Evolutionary conservation across 2,113 vertebrate genomes (phyloP).

Genomic region (Ia io): DNA sequence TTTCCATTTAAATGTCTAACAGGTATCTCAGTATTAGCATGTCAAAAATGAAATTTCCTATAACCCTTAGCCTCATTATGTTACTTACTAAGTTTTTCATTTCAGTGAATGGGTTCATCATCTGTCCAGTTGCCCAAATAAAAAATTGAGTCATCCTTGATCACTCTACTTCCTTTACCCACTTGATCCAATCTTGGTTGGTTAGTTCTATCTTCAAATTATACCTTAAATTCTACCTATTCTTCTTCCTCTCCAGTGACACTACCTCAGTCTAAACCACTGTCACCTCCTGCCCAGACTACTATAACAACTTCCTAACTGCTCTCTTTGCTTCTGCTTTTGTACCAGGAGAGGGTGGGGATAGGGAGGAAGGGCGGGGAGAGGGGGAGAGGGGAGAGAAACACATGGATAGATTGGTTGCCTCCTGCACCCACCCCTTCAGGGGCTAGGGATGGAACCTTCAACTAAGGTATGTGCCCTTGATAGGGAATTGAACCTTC

Average conservation of each 20-base stretch:
- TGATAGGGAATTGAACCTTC: too few species aligned
- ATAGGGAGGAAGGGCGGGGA: too few species aligned
- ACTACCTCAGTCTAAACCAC: not conserved
- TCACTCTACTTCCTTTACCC: not conserved
- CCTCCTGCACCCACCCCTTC: too few species aligned
- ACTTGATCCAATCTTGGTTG: not conserved
- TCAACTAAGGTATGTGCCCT: too few species aligned
- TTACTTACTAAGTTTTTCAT: constrained; percentile 25
- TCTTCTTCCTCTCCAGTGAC: not conserved
- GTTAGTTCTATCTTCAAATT: constrained; percentile 12
- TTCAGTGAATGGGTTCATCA: not conserved
- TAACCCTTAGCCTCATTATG: not conserved
- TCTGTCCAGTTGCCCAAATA: constrained; percentile 32
- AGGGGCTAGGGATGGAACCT: too few species aligned
- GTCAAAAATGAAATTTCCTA: not conserved
- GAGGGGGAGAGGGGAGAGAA: too few species aligned
- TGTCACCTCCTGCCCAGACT: not conserved
- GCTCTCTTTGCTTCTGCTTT: not conserved
- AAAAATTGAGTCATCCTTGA: constrained; percentile 32
- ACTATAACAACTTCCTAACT: not conserved
- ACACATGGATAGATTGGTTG: too few species aligned
- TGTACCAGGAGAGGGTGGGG: not conserved
- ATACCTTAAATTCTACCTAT: not conserved
- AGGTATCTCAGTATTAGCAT: not conserved
- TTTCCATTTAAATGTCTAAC: not conserved